phyloP scores from a whole-genome alignment of 2,113 vertebrate species.

The Pseudolaguvia tuberculata region DNA sequence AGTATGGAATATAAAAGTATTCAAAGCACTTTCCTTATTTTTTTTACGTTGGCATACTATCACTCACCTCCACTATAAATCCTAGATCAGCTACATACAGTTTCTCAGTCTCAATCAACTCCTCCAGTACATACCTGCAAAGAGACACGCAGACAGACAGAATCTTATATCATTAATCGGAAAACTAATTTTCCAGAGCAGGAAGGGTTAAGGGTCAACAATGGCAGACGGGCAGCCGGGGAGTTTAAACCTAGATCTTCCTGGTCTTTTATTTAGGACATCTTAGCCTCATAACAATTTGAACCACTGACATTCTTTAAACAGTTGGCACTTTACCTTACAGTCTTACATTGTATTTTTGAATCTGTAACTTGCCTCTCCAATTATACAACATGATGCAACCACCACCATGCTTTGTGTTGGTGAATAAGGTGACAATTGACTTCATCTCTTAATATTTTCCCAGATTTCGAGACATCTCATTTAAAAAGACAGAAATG shows the following conservation, averaged over 20 bases:
- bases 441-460: neutral
- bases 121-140: slow-evolving; percentile 81
- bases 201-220: too few relatives aligned
- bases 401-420: neutral
- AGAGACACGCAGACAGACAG: slow-evolving; percentile 23
- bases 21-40: neutral
- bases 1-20: neutral
- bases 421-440: neutral
- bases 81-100: slow-evolving; percentile 84
- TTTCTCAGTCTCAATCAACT: slow-evolving; percentile 88
- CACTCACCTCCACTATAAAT: slow-evolving; percentile 83
- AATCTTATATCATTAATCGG: slow-evolving; percentile 2
- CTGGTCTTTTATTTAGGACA: too few relatives aligned
- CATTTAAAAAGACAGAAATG: neutral
- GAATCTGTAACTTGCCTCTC: neutral
- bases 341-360: neutral
- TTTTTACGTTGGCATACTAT: neutral
- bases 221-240: too few relatives aligned
- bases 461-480: neutral
- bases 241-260: too few relatives aligned
- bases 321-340: too few relatives aligned
- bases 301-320: too few relatives aligned
- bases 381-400: neutral
- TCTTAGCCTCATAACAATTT: too few relatives aligned
- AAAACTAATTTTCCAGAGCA: neutral